Conservation (phyloP, 2,797 vertebrate genomes). For the Halcyon smyrnensis region DNA sequence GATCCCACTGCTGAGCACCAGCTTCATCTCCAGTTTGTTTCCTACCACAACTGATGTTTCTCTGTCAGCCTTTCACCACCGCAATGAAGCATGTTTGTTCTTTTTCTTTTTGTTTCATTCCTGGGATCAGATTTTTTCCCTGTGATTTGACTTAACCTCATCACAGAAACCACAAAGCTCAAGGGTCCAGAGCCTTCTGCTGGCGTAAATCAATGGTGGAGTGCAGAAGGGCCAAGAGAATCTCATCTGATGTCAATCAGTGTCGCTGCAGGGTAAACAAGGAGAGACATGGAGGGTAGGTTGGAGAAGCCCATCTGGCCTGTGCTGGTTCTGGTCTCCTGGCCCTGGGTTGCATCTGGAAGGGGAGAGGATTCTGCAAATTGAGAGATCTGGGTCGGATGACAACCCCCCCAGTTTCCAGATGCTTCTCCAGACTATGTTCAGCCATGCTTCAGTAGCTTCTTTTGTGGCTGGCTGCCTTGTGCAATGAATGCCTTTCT, state of each 20-base stretch:
- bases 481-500: not conserved
- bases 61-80: not conserved
- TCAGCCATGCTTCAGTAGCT: not conserved
- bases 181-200: not conserved
- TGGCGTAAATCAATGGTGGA: not conserved
- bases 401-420: not conserved
- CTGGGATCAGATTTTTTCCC: not conserved
- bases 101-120: not conserved
- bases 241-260: not conserved
- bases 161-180: slow-evolving; percentile 23
- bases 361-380: not conserved
- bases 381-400: not conserved
- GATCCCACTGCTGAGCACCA: not conserved
- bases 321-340: not conserved
- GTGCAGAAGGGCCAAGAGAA: not conserved
- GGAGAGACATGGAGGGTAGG: not conserved
- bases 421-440: not conserved
- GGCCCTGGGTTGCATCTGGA: not conserved
- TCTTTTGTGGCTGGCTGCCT: not conserved
- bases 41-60: not conserved
- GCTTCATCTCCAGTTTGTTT: not conserved
- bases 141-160: not conserved
- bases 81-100: not conserved
- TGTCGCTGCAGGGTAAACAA: not conserved
- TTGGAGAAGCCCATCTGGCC: not conserved